Base-by-base conservation (phyloP, 2,888 invertebrate genomes). In the Dasysyrphus albostriatus region DNA sequence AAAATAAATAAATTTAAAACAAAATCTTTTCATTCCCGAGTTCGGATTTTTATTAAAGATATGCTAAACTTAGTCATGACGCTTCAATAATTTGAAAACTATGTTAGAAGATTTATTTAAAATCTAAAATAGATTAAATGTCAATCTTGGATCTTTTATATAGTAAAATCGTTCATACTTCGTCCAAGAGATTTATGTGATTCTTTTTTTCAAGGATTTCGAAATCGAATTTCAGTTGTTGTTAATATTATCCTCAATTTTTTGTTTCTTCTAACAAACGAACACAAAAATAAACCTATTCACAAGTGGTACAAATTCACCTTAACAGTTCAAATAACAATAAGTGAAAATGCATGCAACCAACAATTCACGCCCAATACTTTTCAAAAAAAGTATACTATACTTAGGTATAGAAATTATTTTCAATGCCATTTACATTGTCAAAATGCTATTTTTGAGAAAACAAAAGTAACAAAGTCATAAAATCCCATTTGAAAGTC, bases 281-380 rank as follows among this genome's bases (percentile, higher is more conserved):
- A 42, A 63, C n/a, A n/a, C 47, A 32, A 49, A 8, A 10, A 16
- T 19, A 34, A 32, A 49, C 37, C 34, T 69, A 9, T 69, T 39
- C 39, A 69, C 54, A 69, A 69, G 54, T 54, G 54, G 24, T 39
- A 37, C 67, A 67, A 67, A 67, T 51, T 37, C 49, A 37, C 5
- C 51, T 47, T 37, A 9, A 29, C 51, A 69, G 29, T 51, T 51
- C 51, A 54, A n/a, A 39, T 8, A 51, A 67, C 70, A 80, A 78
- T 75, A 19, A 58, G n/a, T 10, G 72, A 77, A 88, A 83, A 80
- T 73, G 19, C 88, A 88, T 83, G 87, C 77, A 88, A 83, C 88
- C 88, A 83, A 85, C 85, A 88, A 75, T 83, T 88, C 88, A 88
- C 88, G 88, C 88, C 88, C 83, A 44, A 47, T 34, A 51, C 34